Evolutionary conservation across 2,888 invertebrate genomes (phyloP).

Genomic region (Coleophora flavipennella): DNA sequence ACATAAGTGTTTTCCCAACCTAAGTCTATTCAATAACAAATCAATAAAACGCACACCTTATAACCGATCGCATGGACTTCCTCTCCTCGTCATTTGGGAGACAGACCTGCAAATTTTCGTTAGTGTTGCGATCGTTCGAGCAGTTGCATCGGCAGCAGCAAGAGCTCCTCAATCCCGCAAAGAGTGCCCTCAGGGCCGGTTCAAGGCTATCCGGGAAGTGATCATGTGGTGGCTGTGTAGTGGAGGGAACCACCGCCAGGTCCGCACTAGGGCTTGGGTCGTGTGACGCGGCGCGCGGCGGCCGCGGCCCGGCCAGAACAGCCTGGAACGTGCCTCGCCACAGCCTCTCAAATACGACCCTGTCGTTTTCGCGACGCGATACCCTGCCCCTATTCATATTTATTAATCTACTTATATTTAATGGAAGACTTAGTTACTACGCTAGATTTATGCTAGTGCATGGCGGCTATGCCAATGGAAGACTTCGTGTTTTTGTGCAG

Average conservation of each 20-base stretch:
- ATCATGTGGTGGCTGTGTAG: no score
- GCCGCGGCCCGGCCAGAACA: slow-evolving; percentile 50
- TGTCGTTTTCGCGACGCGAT: slow-evolving; percentile 70
- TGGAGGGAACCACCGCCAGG: slow-evolving; percentile 23
- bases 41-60: slow-evolving; percentile 72
- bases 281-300: slow-evolving; percentile 52
- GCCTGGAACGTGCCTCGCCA: slow-evolving; percentile 79
- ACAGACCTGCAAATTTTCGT: slow-evolving; percentile 71
- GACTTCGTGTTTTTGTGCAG: slow-evolving; percentile 34
- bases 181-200: slow-evolving; percentile 51
- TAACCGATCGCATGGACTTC: slow-evolving; percentile 76
- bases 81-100: slow-evolving; percentile 64
- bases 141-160: slow-evolving; percentile 66
- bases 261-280: slow-evolving; percentile 27
- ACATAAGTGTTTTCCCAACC: no score
- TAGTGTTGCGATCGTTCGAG: slow-evolving; percentile 33
- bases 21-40: slow-evolving; percentile 15
- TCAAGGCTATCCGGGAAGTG: slow-evolving; percentile 59
- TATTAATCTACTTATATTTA: slow-evolving; percentile 45
- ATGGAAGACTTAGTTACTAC: slow-evolving; percentile 71
- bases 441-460: slow-evolving; percentile 37
- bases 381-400: slow-evolving; percentile 65
- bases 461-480: slow-evolving; percentile 53
- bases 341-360: slow-evolving; percentile 79
- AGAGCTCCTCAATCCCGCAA: slow-evolving; percentile 47